phyloP scores from a whole-genome alignment of 2,888 invertebrate species.

The Strigamia maritima region DNA sequence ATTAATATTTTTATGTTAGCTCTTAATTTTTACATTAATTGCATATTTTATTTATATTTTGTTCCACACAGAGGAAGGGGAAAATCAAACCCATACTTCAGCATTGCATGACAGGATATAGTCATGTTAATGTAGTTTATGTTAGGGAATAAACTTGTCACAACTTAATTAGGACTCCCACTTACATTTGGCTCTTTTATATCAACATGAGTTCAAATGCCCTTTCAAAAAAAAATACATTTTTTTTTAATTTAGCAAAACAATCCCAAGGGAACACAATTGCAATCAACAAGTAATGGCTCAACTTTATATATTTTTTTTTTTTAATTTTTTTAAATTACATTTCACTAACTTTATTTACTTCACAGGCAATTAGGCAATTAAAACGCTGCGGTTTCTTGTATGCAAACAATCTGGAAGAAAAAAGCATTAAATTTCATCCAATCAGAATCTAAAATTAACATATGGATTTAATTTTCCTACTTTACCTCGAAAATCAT shows the following conservation, averaged over 20 bases:
- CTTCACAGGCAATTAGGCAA: no score
- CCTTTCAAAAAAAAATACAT: neutral
- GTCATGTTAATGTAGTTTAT: neutral
- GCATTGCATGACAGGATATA: neutral
- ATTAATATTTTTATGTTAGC: no score
- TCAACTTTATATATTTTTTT: neutral
- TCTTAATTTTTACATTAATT: no score
- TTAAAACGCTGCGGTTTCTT: no score
- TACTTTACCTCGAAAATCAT: neutral
- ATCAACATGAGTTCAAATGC: neutral
- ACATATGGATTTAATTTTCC: neutral
- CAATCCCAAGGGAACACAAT: neutral
- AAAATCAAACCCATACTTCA: neutral
- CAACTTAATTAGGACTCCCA: slow-evolving; percentile 2
- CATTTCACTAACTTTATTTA: no score
- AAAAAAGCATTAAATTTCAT: no score
- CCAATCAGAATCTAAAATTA: neutral
- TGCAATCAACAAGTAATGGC: neutral
- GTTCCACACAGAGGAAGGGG: neutral
- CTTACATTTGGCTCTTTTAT: neutral
- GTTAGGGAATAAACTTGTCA: slow-evolving; percentile 4
- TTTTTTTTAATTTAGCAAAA: neutral
- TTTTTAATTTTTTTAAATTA: neutral
- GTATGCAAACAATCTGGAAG: no score
- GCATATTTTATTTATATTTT: neutral